These are phyloP conservation scores for Epizoanthus rinbou DNA, from an alignment of 92 coral and sea anemone species.

Conservation along the genomic window DNA sequence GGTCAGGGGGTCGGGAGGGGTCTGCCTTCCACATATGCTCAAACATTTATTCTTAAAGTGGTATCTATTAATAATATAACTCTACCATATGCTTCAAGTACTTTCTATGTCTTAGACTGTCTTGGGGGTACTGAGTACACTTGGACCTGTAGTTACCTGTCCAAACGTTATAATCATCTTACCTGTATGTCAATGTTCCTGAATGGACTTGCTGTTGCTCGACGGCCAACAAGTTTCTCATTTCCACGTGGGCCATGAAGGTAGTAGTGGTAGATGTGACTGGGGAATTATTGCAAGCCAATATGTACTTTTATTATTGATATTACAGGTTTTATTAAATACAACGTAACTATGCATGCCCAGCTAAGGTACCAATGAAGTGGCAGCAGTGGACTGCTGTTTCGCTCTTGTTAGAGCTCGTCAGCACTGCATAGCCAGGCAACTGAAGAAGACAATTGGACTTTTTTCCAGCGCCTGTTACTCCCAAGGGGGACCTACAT, in stretches of 20 bases:
- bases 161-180: background rate
- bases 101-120: background rate
- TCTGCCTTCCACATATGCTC: background rate
- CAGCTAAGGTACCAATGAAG: too few species aligned
- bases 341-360: too few species aligned
- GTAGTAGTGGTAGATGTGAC: conserved; percentile 97
- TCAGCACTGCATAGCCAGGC: too few species aligned
- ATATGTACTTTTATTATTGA: background rate
- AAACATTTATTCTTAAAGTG: background rate
- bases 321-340: too few species aligned
- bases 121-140: too few species aligned
- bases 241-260: conserved; percentile 98
- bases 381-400: too few species aligned
- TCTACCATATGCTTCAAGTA: background rate
- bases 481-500: too few species aligned
- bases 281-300: conserved; percentile 1
- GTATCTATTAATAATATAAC: background rate
- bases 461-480: too few species aligned
- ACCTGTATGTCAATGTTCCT: conserved; percentile 92
- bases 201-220: conserved; percentile 65
- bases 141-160: background rate
- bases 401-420: too few species aligned
- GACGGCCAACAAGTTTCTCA: conserved; percentile 66
- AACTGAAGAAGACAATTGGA: too few species aligned
- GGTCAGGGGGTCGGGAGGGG: background rate